phyloP scores from a whole-genome alignment of 2,888 invertebrate species.

The Ectemnius continuus region DNA sequence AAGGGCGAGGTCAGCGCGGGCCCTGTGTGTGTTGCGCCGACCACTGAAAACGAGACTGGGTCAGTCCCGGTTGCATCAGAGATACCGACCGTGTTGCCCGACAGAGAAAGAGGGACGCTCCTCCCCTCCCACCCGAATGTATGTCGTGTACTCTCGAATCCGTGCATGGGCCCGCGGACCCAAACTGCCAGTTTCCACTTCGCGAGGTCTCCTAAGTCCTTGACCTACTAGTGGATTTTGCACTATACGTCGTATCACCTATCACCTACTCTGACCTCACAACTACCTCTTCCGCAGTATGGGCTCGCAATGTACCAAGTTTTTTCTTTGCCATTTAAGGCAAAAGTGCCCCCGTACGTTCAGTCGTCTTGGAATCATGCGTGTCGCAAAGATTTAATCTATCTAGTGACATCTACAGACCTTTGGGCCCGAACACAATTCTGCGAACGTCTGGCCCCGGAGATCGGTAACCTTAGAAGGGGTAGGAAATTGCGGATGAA shows the following conservation, averaged over 20 bases:
- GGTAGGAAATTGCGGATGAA: constrained; percentile 2
- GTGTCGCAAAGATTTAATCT: not conserved
- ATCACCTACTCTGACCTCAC: constrained; percentile 8
- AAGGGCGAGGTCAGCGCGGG: constrained; percentile 74
- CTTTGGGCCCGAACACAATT: not conserved
- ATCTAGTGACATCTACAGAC: constrained; percentile 47
- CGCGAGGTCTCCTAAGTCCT: constrained; percentile 49
- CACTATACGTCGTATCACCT: constrained; percentile 10
- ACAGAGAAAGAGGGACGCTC: constrained; percentile 7
- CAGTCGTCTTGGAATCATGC: too few species aligned
- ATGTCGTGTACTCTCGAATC: not conserved
- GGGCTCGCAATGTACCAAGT: not conserved
- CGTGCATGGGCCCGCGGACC: not conserved
- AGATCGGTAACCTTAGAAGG: constrained; percentile 48
- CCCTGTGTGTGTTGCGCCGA: constrained; percentile 46
- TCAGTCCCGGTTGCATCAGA: constrained; percentile 71
- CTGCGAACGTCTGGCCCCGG: not conserved
- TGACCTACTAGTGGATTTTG: constrained; percentile 57
- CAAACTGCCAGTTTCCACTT: constrained; percentile 37
- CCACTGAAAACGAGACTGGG: constrained; percentile 71
- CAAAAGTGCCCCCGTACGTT: not conserved
- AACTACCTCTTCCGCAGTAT: constrained; percentile 3
- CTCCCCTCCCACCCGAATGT: constrained; percentile 12
- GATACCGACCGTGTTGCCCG: constrained; percentile 32
- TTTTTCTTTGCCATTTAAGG: not conserved